Base-by-base conservation (phyloP, 2,113 vertebrate genomes). In the Garra rufa region DNA sequence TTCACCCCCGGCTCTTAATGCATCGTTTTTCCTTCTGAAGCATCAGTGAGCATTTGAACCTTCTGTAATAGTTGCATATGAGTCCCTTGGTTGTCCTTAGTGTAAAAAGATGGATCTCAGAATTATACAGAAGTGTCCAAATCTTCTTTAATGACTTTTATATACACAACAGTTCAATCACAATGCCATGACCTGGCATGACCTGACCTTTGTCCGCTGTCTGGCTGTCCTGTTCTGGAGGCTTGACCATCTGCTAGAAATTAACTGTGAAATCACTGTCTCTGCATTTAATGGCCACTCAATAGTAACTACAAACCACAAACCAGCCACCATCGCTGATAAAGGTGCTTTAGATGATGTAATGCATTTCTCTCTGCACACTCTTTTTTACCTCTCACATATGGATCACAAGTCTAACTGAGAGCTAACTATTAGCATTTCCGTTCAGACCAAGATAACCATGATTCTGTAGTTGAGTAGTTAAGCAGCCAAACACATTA, bases 171-270 rank as follows among this genome's bases (percentile, higher is more conserved):
- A 50, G 48, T 34, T 67, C 13, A 63, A 1, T 14, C 59, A 15
- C 61, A 28, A 15, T 28, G 63, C 30, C 15, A 26, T 41, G 80
- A 70, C 80, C 65, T 55, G 44, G 38, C 9, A 26, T 55, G 80
- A 82, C 80, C 46, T 7, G 17, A 4, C n/a, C 34, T 24, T 9
- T 38, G 52, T 77, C 75, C 6, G 21, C 46, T n/a, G 19, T 81
- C 19, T 69, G 30, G 9, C n/a, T 15, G 6, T 55, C 52, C 44
- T 76, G 13, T 30, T 41, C 76, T 43, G 65, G 46, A 55, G 8
- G 15, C 65, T 82, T 21, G 11, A 41, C 28, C 65, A 70, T 70
- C 28, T 81, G 79, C 30, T 50, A 19, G 28, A 55, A 70, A 79
- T 63, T 8, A 59, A 24, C 8, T 17, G 30, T 59, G 76, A n/a